These are phyloP conservation scores for Hydropsyche betteni DNA, from an alignment of 2,888 invertebrate species.

Conservation along the genomic window DNA sequence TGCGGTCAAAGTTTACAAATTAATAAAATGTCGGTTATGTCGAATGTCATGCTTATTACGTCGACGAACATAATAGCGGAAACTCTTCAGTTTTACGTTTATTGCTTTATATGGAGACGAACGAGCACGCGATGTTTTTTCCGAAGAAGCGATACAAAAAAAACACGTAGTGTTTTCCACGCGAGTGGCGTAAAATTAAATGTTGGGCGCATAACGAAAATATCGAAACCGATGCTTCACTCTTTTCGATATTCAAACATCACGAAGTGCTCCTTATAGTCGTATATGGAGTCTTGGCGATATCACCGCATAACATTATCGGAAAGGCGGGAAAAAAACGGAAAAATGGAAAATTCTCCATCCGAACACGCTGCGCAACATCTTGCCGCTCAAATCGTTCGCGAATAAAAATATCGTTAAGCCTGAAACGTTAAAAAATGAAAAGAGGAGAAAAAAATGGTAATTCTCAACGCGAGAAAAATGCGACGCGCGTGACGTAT, in stretches of 20 bases:
- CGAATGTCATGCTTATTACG: no score
- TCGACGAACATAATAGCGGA: background rate
- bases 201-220: no score
- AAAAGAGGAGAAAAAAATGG: constrained; percentile 1
- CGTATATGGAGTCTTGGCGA: no score
- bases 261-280: no score
- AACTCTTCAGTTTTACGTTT: constrained; percentile 18
- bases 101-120: background rate
- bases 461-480: constrained; percentile 1
- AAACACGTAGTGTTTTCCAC: no score
- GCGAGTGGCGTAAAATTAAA: no score
- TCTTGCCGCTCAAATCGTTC: constrained; percentile 18
- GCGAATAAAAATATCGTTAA: constrained; percentile 21
- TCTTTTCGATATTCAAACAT: no score
- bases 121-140: constrained; percentile 14
- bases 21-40: no score
- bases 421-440: background rate
- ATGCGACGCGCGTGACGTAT: constrained; percentile 4
- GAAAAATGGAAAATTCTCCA: constrained; percentile 8
- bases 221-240: no score
- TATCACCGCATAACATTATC: background rate
- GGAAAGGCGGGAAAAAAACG: background rate
- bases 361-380: background rate
- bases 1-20: no score
- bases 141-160: background rate